Conservation (phyloP, 2,888 invertebrate species). For the Leucania comma region DNA sequence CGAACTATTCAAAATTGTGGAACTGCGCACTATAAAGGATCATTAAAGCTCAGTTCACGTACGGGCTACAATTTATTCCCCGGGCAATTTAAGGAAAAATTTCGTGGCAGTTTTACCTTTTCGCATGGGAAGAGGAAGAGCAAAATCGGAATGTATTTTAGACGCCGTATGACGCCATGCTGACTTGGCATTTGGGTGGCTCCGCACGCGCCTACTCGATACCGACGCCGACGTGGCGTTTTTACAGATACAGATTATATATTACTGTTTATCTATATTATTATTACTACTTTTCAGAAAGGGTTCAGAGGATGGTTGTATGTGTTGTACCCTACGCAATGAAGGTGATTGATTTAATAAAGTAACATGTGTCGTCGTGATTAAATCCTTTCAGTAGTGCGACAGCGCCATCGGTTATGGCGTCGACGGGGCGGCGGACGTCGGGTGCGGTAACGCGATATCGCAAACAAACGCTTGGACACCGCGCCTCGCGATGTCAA, state of each 20-base stretch:
- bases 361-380: conserved; percentile 28
- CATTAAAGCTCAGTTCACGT: conserved; percentile 81
- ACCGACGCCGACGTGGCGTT: conserved; percentile 69
- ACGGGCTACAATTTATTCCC: conserved; percentile 83
- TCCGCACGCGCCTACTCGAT: conserved; percentile 71
- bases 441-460: conserved; percentile 84
- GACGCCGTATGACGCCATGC: conserved; percentile 81
- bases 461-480: conserved; percentile 89
- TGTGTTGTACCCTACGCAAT: not conserved
- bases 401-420: conserved; percentile 51
- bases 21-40: conserved; percentile 71
- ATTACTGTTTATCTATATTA: conserved; percentile 54
- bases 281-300: conserved; percentile 35
- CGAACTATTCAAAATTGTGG: conserved; percentile 71
- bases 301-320: conserved; percentile 12
- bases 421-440: conserved; percentile 66
- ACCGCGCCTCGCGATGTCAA: conserved; percentile 90
- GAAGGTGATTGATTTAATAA: conserved; percentile 1
- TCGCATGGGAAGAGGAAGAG: conserved; percentile 79
- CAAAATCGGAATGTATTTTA: conserved; percentile 79
- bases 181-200: conserved; percentile 75
- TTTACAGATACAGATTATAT: conserved; percentile 66
- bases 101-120: conserved; percentile 83
- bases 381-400: conserved; percentile 61
- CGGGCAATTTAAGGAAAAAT: conserved; percentile 84